Conservation (phyloP, 2,113 vertebrate species). For the Pseudopipra pipra region DNA sequence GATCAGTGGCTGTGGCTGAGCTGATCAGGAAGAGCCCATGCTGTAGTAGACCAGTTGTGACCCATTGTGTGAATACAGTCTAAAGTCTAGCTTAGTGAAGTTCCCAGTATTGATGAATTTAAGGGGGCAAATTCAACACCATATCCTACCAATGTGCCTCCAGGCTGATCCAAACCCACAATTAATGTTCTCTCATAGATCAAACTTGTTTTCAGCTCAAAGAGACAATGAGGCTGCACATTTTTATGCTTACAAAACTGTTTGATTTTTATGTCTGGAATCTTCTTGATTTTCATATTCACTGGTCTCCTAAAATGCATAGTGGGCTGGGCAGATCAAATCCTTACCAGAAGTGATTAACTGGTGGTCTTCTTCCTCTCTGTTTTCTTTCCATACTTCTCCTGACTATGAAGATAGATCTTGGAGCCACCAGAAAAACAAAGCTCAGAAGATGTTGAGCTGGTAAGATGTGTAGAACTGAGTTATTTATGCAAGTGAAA, state of each 20-base stretch:
- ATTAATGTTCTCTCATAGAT: not conserved
- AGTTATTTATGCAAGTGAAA: not conserved
- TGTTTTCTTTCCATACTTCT: not conserved
- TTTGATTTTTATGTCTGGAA: not conserved
- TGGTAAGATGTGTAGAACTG: not conserved
- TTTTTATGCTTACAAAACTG: not conserved
- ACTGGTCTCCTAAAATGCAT: not conserved
- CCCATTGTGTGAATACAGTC: not conserved
- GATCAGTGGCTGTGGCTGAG: not conserved
- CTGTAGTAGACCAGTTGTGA: not conserved
- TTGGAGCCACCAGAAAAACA: not conserved
- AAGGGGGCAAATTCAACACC: not conserved
- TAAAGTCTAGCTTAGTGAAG: not conserved
- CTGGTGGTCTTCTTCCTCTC: not conserved
- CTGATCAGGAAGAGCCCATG: not conserved
- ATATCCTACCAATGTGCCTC: not conserved
- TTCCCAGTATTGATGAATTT: not conserved
- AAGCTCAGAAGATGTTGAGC: not conserved
- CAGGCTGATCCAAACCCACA: not conserved
- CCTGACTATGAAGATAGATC: not conserved
- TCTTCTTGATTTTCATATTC: not conserved
- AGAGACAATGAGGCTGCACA: not conserved
- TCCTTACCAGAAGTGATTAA: not conserved
- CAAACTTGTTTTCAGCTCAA: not conserved
- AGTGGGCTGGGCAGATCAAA: not conserved